Base-by-base conservation (phyloP, 2,797 vertebrate species). In the Hyperoplus lanceolatus region DNA sequence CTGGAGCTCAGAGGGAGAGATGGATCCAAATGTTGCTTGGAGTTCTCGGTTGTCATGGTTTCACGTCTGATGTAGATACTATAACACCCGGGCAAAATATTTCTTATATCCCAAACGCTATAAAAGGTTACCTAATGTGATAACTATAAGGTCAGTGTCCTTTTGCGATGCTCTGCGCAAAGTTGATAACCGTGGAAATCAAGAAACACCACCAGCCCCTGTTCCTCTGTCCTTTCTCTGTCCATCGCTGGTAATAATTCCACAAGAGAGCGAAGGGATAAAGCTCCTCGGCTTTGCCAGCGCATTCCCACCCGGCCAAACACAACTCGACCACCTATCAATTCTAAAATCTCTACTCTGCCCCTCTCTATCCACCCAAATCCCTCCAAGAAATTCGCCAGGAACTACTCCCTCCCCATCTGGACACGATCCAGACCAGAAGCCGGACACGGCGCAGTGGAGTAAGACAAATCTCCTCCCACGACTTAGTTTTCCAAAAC, bases 1-100 rank as follows among this genome's bases (percentile, higher is more conserved):
- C 94, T 95, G 73, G 95, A 92, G 84, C 93, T 92, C 85, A 94
- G 89, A 81, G 94, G 90, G 86, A 93, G 91, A 67, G 95, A 93
- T 53, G 95, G 91, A 62, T 95, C 93, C 89, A 94, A 78, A 89
- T 94, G 95, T 89, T 95, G 96, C 83, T 95, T 96, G 67, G 95
- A 85, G 86, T 91, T 96, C 90, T 97, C 95, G 73, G 94, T 96
- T 79, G 96, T 95, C 97, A 97, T 98, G 57, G 73, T 83, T 79
- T 82, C 56, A 6, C 63, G 51, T 78, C 39, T 84, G 29, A 51
- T 65, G 45, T 48, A 46, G 29, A 46, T 48, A 58, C 41, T 2
- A 58, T 54, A 16, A 61, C 55, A 61, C 4, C 16, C 11, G 38
- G 38, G 21, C 2, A 14, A 57, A 18, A 56, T 46, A 43, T 59